A percentile compares a stretch with the other conserved stretches of the same genome.
These are phyloP conservation scores for Gerris buenoi DNA, from an alignment of 1,140 invertebrate species.

Conservation along the genomic window DNA sequence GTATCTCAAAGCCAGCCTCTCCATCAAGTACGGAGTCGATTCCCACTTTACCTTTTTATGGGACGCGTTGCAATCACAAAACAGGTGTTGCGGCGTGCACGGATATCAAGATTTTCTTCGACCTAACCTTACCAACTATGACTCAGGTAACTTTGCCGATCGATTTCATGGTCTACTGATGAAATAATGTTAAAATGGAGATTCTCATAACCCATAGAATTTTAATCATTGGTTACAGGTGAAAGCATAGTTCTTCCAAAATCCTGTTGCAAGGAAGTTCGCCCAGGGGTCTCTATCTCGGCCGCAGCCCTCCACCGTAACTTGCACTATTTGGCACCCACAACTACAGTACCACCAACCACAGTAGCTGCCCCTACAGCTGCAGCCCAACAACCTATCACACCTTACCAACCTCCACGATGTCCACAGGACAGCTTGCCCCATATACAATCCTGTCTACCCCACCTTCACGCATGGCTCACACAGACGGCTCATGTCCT, in stretches of 20 bases:
- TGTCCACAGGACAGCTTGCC: constrained; percentile 28
- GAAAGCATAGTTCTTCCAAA: constrained; percentile 16
- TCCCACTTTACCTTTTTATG: constrained; percentile 57
- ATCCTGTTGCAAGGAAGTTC: constrained; percentile 18
- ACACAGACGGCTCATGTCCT: constrained; percentile 60
- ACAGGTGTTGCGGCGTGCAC: constrained; percentile 62
- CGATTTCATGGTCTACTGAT: no score
- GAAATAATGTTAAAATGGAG: no score
- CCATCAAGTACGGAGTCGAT: constrained; percentile 44
- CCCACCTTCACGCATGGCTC: constrained; percentile 54
- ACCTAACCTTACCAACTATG: constrained; percentile 12
- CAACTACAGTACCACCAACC: constrained; percentile 12
- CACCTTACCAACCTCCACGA: constrained; percentile 11
- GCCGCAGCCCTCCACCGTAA: constrained; percentile 17
- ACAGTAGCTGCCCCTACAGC: constrained; percentile 14
- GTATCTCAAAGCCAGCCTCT: constrained; percentile 37
- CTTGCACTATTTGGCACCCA: constrained; percentile 11
- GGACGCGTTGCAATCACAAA: constrained; percentile 60
- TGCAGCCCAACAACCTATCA: constrained; percentile 1
- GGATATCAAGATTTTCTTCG: constrained; percentile 45
- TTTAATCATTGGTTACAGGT: constrained; percentile 2
- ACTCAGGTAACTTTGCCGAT: no score
- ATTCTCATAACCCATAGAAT: no score
- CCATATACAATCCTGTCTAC: constrained; percentile 37
- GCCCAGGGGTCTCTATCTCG: constrained; percentile 13